Conservation (phyloP, 2,113 vertebrate genomes). For the Stercorarius parasiticus region DNA sequence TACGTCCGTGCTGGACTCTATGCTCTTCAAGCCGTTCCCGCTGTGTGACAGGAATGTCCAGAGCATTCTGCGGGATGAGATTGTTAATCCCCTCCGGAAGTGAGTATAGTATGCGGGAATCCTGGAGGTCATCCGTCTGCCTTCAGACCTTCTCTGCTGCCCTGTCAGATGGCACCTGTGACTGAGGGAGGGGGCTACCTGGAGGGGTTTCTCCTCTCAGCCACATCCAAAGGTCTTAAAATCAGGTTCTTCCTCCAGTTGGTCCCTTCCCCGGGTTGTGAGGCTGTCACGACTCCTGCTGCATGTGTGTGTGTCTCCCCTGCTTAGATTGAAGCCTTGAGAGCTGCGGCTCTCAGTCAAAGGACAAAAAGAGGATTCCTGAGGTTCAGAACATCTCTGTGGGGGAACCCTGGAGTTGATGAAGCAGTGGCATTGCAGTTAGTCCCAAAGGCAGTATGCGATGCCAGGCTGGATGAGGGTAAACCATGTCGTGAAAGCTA, state of each 20-base stretch:
- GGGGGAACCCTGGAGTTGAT: not conserved
- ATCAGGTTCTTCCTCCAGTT: not conserved
- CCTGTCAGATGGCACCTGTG: not conserved
- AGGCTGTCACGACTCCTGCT: not conserved
- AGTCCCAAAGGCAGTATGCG: not conserved
- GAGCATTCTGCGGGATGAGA: conserved; percentile 81
- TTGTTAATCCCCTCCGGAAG: conserved; percentile 87
- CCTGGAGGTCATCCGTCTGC: not conserved
- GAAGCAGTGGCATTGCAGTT: not conserved
- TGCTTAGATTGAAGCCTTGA: not conserved
- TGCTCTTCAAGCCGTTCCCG: conserved; percentile 81
- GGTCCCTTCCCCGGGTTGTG: not conserved
- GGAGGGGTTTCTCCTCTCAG: not conserved
- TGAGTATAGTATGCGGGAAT: conserved; percentile 25
- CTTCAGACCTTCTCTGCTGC: not conserved
- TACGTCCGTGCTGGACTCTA: conserved; percentile 84
- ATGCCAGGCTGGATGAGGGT: not conserved
- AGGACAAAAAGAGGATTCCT: not conserved
- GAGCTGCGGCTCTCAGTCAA: not conserved
- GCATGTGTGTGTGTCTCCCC: not conserved
- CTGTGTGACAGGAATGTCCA: conserved; percentile 76
- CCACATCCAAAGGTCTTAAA: not conserved
- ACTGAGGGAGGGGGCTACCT: not conserved
- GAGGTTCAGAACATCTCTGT: not conserved
- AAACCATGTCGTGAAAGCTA: too few relatives aligned